These are phyloP conservation scores for Amphiduros pacificus DNA, from an alignment of 2,888 invertebrate species.

Conservation along the genomic window DNA sequence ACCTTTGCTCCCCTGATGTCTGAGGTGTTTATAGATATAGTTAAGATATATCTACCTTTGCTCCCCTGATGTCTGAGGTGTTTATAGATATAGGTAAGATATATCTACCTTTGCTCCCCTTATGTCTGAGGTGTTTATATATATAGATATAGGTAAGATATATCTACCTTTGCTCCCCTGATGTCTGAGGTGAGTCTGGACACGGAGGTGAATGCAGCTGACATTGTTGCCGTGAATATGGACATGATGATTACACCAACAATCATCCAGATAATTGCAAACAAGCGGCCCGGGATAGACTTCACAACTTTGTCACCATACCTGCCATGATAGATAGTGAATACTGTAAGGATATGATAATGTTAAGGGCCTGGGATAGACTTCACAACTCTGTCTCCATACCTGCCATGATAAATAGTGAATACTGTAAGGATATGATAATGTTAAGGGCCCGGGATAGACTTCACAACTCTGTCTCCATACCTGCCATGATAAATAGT, in stretches of 20 bases:
- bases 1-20: no score
- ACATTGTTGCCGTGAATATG: conserved; percentile 4
- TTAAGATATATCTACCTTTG: no score
- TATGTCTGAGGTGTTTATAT: no score
- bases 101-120: no score
- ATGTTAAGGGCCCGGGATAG: conserved; percentile 2
- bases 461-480: neutral
- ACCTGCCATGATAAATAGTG: neutral
- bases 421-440: neutral
- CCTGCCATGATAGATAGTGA: neutral
- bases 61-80: no score
- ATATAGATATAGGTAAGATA: no score
- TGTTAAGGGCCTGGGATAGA: conserved; percentile 1
- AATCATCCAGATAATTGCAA: conserved; percentile 1
- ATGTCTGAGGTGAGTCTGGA: neutral
- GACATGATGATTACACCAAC: conserved; percentile 6
- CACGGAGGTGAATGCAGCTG: neutral
- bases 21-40: no score
- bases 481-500: conserved; percentile 1
- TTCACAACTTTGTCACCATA: neutral
- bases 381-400: neutral
- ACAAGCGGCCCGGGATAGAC: conserved; percentile 2
- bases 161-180: neutral
- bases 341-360: neutral
- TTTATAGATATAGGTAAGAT: no score